Evolutionary conservation across 2,888 invertebrate species (phyloP), one percentile per base, ranked within the genome.

Genomic region (Heliconius cydno): DNA sequence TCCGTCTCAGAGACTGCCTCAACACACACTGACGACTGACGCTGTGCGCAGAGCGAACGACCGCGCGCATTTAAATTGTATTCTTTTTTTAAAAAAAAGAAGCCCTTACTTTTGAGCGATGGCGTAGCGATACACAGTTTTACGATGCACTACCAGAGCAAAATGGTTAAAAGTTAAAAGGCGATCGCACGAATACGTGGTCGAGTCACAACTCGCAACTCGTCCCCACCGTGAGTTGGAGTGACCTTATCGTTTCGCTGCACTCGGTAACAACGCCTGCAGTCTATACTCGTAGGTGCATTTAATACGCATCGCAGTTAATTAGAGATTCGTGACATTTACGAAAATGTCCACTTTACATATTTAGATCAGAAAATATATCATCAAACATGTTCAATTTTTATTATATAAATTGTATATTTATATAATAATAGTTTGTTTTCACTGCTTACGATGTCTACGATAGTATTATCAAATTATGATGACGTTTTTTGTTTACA

Each of bases 181-280:
- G 76, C 80, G 80, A 76, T 46, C 41, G 81, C 81, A 81, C 81
- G 80, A 77, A 73, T 78, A 77, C 75, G 82, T 81, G 82, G 9
- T 83, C 83, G 85, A 89, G 89, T 91, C 89, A 90, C 89, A 90
- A 92, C 85, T 81, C 85, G 88, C 89, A 88, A 84, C 84, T 84
- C 83, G 85, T 88, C 92, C 92, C 92, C 92, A 90, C 92, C 92
- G 90, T 89, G 86, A 83, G 81, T 88, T 81, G 86, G 86, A 87
- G 87, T 91, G 92, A 93, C 92, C 93, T 93, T 94, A 93, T 92
- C 92, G 92, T 91, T 86, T 87, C 86, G 87, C 86, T 92, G 94
- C 94, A 93, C 92, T 92, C 89, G 82, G 90, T 86, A 90, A 92
- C 92, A 88, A 87, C 83, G 85, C 87, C 80, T 89, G 90, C 89